Base-by-base conservation (phyloP, 2,113 vertebrate genomes). In the Xiphorhynchus elegans region DNA sequence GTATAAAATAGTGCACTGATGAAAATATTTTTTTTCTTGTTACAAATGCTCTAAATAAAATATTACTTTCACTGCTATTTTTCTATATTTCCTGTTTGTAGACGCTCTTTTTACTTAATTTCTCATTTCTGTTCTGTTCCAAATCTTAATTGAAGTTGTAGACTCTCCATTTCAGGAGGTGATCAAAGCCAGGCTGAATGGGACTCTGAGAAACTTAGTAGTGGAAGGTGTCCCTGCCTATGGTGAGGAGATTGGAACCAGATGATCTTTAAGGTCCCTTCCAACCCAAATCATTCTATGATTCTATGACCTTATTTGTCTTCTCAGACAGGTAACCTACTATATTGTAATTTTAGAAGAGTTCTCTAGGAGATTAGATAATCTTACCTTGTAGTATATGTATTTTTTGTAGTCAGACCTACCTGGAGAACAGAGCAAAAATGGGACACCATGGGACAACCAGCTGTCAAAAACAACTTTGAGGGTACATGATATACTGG, bases 91-190 rank as follows among this genome's bases (percentile, higher is more conserved):
- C 6, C 52, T 35, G 8, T 88, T 90, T 47, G 23, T 5, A 77
- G 37, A 64, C 18, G 2, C 72, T 78, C 9, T 11, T 83, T 76
- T 83, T 56, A 33, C 13, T 31, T 62, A n/a, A 52, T 84, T 73
- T 77, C 17, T 89, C 9, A 70, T 35, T 58, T 91, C 31, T 46
- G 6, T 85, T 35, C 16, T 20, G 2, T 33, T 60, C 8, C 64
- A 47, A 60, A 8, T 60, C 5, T 63, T 46, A 28, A 53, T 0
- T n/a, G n/a, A 63, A 5, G n/a, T 40, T 55, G 56, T 63, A n/a
- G 19, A 29, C 16, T 70, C 47, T 40, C 19, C n/a, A 40, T 25
- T 24, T 56, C 0, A 42, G 39, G 0, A 40, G 58, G 8, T 35
- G 8, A 11, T 25, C 29, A 40, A 78, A 40, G 12, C 8, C 64